Evolutionary conservation across 2,888 invertebrate genomes (phyloP), one percentile per base, ranked within the genome.

Genomic region (Drosophila atripex): DNA sequence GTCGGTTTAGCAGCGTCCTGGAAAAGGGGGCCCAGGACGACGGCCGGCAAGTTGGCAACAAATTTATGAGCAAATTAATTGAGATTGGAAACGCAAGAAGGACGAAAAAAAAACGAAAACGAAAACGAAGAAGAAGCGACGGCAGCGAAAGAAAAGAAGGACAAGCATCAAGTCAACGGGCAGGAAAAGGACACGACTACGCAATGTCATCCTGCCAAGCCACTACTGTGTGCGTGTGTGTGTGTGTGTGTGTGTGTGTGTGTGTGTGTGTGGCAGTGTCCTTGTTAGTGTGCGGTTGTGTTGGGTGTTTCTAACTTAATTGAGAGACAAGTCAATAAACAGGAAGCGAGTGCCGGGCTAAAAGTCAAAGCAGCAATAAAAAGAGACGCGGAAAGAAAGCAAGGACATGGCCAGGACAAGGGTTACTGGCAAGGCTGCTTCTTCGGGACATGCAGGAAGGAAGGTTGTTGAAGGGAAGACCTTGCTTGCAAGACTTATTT

Each of bases 41-140:
- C 30, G 3, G 35, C n/a, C n/a, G 56, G 71, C 58, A 78, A 86
- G 84, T 83, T 80, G 76, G 75, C 76, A 82, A 78, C 85, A 88
- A 88, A 86, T 86, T 87, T 88, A 88, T 88, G 89, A 86, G 78
- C 88, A 86, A 87, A 88, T 88, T 87, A 88, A 87, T 87, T 87
- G 89, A 87, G 89, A 88, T 88, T 88, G 88, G 80, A 88, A 78
- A 87, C 76, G 73, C 77, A 77, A 50, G 75, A 75, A 85, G 73
- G 84, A 79, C 23, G 61, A 49, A 57, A 45, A 53, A 47, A 51
- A 63, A 25, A 45, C 49, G 30, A 35, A 46, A 35, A 21, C n/a
- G n/a, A n/a, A n/a, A n/a, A n/a, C n/a, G n/a, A 21, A 21, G 21
- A 4, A 21, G 21, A 2, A 21, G 21, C 2, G 21, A 4, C 21